Evolutionary conservation across 2,888 invertebrate genomes (phyloP), one percentile per base, ranked within the genome.

Genomic region (Acronicta aceris): DNA sequence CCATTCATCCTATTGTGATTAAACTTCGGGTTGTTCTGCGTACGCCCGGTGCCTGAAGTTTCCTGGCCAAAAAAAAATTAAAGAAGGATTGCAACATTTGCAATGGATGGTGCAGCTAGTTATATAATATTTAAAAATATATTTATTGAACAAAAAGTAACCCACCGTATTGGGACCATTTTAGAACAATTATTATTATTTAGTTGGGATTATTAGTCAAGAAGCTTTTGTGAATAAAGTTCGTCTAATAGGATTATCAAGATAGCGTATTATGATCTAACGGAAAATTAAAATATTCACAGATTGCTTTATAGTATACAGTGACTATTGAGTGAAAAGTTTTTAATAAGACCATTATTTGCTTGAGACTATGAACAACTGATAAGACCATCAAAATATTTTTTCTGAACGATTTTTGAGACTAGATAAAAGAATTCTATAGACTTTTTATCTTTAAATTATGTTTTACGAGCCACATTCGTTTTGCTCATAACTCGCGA

Each of bases 331-430:
- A 48, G 56, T 17, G 60, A 53, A 61, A 17, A 42, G 40, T 73
- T 69, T 73, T 73, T 73, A 73, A 56, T 62, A 68, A 45, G 62
- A 16, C 52, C 74, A 69, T 69, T 69, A 68, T 73, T 68, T 53
- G 74, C 69, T 69, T 69, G 69, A 56, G 74, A 69, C 62, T 46
- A 71, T 54, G 46, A 59, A 47, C 40, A 30, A 66, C 59, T 36
- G 67, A 50, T 69, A 62, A 40, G 27, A 33, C 21, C 16, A 5
- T 6, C 25, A 43, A 47, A n/a, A 16, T 2, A n/a, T n/a, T 46
- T 50, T 54, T 36, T 60, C n/a, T n/a, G 38, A 12, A 33, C 12
- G 12, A 33, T 33, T 12, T 4, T 33, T 33, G 3, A 12, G 33
- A 12, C 4, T 33, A 33, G 33, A 12, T 4, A 33, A 12, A 33